Base-by-base conservation (phyloP, 2,888 invertebrate genomes). In the Oscheius sp. region DNA sequence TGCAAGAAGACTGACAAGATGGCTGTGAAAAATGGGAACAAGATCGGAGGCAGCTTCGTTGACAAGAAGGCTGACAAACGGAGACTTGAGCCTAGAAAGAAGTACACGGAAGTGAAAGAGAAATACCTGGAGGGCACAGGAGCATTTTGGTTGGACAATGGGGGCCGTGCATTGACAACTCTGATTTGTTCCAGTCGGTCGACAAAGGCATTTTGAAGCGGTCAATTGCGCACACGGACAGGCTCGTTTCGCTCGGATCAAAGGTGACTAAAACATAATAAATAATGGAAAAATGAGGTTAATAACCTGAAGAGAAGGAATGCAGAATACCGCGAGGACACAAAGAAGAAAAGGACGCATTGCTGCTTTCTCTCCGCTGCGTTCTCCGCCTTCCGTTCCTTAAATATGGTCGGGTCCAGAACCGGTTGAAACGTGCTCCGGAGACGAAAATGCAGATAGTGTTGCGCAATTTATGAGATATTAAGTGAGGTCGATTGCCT, bases 171-270 rank as follows among this genome's bases (percentile, higher is more conserved):
- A 76, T 47, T 72, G 68, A 66, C 76, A 76, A 28, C 66, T 54
- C 28, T 72, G 76, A 56, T 61, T 64, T 32, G 72, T 72, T 30
- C 72, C 73, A 24, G 62, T 66, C 22, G 74, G 51, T 33, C 69
- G 57, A 67, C 77, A 77, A 33, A 68, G 59, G 57, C 77, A 77
- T 49, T 73, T 71, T 30, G 73, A 65, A 38, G 67, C 70, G 2
- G 70, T 57, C 51, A 73, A 33, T 67, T 72, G 68, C 8, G 77
- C 77, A 67, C 77, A 77, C 28, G 74, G 77, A 64, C 77, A 77
- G 62, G 66, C 70, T 44, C 77, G 71, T 67, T 73, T 71, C 33
- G 73, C 73, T 67, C 73, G 71, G 20, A 67, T 36, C 17, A 72
- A 33, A 36, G 69, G 54, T 14, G 64, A 65, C 74, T 74, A 69